Evolutionary conservation across 2,888 invertebrate genomes (phyloP), one percentile per base, ranked within the genome.

Genomic region (Athalia cordata): DNA sequence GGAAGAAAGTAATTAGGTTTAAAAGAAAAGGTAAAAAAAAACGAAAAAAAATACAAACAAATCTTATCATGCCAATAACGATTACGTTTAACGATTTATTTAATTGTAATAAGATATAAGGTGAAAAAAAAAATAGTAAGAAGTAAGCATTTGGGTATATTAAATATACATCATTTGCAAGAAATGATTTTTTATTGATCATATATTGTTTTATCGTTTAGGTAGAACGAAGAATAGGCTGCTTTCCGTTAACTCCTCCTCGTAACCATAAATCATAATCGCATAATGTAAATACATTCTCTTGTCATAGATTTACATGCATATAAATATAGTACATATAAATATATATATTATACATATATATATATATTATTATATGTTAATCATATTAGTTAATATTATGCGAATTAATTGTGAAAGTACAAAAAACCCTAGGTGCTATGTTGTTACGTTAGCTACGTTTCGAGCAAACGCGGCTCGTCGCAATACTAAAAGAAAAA

Each of bases 341-440:
- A 82, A 85, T 82, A 55, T 55, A n/a, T 4, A 55, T 55, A 55
- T 55, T 11, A 29, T 55, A 11, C 55, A 55, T 55, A n/a, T 29
- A 7, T 55, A 55, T 66, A 68, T 66, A 66, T 49, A 49, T 49
- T 47, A 72, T 72, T 62, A 75, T 75, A 50, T 57, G 75, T 82
- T 85, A 82, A 85, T 83, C 85, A 84, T 75, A 85, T 82, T 84
- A 85, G 86, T 59, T 78, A 77, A 49, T 78, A 87, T 87, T 86
- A 87, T 84, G 87, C 86, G 87, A 89, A 89, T 89, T 88, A 89
- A 88, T 89, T 87, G 87, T 88, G 89, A 83, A 84, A 84, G 89
- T 89, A 90, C 89, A 88, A 88, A 88, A 52, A 86, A 87, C 88
- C 88, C 87, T 89, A 90, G 90, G 89, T 90, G 90, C 90, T 90